Evolutionary conservation across 2,113 vertebrate genomes (phyloP), one percentile per base, ranked within the genome.

Genomic region (Tursiops truncatus): DNA sequence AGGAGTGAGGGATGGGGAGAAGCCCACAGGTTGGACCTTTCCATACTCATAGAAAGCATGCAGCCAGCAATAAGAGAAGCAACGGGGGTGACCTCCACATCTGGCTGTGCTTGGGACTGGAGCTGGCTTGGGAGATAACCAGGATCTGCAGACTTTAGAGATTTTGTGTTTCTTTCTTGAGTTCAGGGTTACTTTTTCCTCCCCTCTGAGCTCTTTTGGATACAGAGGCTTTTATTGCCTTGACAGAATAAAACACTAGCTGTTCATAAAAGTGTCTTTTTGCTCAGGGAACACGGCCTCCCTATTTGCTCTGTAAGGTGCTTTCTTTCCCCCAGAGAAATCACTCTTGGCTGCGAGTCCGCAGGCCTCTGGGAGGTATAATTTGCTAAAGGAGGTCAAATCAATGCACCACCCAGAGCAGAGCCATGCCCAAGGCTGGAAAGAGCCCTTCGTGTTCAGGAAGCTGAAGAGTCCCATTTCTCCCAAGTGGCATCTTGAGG

Each of bases 1-100:
- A 41, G 28, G 70, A 44, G 25, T 5, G 18, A 71, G 76, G 28
- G 4, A 13, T 3, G 9, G n/a, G 25, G 3, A 41, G 8, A 33
- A 28, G 13, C 13, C 5, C 21, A 8, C 6, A 3, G 33, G 41
- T 3, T 13, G 6, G n/a, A 6, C 13, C 20, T 7, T 12, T 13
- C 10, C 20, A 8, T 1, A 2, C 25, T 12, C 20, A 7, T 0
- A 26, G 50, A 17, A 14, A 31, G 26, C 56, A 1, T 0, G n/a
- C 0, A 13, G 23, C 36, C 11, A 0, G 28, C 10, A 31, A 2
- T 5, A 3, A n/a, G 94, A 13, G 74, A 56, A 25, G 33, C 21
- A 11, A 3, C 0, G 4, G 33, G 10, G 14, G 9, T 11, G 10
- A 18, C 8, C 6, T 10, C 20, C 53, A 33, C n/a, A 4, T 25